phyloP scores from a whole-genome alignment of 2,888 invertebrate genomes.

The Erannis defoliaria region DNA sequence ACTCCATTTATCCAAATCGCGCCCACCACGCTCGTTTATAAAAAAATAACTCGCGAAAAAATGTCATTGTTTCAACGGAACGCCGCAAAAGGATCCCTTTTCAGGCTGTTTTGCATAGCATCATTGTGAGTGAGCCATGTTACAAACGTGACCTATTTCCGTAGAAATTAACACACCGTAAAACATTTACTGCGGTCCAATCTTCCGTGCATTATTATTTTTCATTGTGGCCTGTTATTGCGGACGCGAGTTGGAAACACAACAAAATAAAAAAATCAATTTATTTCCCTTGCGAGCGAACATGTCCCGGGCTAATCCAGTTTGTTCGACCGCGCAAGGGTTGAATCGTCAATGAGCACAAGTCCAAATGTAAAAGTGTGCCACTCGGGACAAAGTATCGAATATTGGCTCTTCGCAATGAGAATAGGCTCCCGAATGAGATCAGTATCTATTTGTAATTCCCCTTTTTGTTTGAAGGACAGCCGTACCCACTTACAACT shows the following conservation, averaged over 20 bases:
- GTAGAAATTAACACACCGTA: slow-evolving; percentile 49
- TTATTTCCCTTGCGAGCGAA: slow-evolving; percentile 82
- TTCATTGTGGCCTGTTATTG: slow-evolving; percentile 77
- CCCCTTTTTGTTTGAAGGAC: slow-evolving; percentile 56
- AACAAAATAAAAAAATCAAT: slow-evolving; percentile 80
- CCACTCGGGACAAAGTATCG: slow-evolving; percentile 74
- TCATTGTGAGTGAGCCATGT: slow-evolving; percentile 43
- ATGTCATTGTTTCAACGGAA: slow-evolving; percentile 34
- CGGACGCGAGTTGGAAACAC: slow-evolving; percentile 72
- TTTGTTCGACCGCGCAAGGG: slow-evolving; percentile 85
- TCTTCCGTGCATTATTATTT: slow-evolving; percentile 72
- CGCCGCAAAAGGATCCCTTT: slow-evolving; percentile 38
- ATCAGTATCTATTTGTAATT: slow-evolving; percentile 70
- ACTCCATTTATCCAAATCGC: slow-evolving; percentile 28
- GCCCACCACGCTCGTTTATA: slow-evolving; percentile 25
- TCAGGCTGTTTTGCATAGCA: slow-evolving; percentile 35
- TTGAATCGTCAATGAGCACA: slow-evolving; percentile 84
- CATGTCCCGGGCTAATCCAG: slow-evolving; percentile 84
- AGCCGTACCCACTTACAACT: slow-evolving; percentile 44
- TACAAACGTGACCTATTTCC: slow-evolving; percentile 50
- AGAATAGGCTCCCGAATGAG: slow-evolving; percentile 67
- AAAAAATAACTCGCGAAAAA: slow-evolving; percentile 34
- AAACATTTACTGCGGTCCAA: slow-evolving; percentile 65
- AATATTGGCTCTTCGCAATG: slow-evolving; percentile 75
- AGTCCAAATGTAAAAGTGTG: slow-evolving; percentile 80